Percentiles rank a stretch among this genome's conserved stretches.
These are phyloP conservation scores for Bettongia penicillata DNA, from an alignment of 2,113 vertebrate species.

Conservation along the genomic window DNA sequence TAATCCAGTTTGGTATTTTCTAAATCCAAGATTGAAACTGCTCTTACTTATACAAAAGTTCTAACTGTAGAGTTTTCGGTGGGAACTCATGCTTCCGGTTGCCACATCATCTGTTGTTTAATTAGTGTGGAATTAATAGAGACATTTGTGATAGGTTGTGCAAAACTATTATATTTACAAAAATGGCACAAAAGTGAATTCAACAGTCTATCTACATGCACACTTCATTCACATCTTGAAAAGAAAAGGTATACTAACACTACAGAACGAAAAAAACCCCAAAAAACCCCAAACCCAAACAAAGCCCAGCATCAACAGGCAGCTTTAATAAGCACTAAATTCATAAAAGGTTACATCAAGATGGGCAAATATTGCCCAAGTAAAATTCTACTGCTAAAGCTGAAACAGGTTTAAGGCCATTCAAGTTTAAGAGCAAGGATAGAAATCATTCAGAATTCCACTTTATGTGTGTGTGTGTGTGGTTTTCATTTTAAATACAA, in stretches of 20 bases:
- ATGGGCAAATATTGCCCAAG: conserved; percentile 96
- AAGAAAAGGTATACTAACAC: conserved; percentile 83
- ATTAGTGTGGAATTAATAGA: conserved; percentile 83
- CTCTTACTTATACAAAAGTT: conserved; percentile 78
- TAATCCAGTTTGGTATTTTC: conserved; percentile 60
- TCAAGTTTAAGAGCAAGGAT: conserved; percentile 89
- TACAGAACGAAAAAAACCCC: conserved; percentile 82
- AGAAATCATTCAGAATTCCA: conserved; percentile 86
- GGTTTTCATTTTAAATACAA: conserved; percentile 82
- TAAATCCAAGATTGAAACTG: conserved; percentile 72
- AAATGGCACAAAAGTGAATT: conserved; percentile 98
- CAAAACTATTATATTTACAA: conserved; percentile 99
- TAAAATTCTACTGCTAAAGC: conserved; percentile 90
- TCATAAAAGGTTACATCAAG: conserved; percentile 88
- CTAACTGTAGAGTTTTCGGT: conserved; percentile 78
- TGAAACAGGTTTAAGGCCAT: conserved; percentile 94
- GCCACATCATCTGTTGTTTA: conserved; percentile 85
- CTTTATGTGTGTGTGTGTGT: conserved; percentile 46
- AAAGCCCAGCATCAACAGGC: conserved; percentile 86
- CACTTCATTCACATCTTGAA: conserved; percentile 89
- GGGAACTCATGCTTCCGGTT: conserved; percentile 85
- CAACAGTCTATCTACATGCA: conserved; percentile 94
- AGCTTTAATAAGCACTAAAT: conserved; percentile 87
- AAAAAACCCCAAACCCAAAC: conserved; percentile 63
- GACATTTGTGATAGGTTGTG: conserved; percentile 92